phyloP scores from a whole-genome alignment of 2,113 vertebrate genomes.

The Malurus elegans region DNA sequence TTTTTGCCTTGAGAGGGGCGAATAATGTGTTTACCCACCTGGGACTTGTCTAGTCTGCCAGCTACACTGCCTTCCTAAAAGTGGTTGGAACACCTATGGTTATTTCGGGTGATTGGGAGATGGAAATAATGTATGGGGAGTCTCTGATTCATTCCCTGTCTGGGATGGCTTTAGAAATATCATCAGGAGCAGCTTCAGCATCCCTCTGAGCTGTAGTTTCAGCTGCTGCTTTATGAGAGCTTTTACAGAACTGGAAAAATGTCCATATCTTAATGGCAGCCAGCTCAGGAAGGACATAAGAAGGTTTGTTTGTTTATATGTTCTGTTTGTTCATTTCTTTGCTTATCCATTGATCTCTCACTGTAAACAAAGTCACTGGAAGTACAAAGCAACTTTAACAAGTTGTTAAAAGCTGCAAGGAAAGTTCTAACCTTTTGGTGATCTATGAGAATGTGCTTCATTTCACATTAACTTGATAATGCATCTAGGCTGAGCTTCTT shows the following conservation, averaged over 20 bases:
- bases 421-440: neutral
- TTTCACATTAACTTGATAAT: neutral
- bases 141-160: neutral
- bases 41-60: neutral
- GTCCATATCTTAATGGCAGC: neutral
- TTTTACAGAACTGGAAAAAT: neutral
- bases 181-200: neutral
- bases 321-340: neutral
- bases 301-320: neutral
- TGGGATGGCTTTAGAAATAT: neutral
- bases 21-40: neutral
- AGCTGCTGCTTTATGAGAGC: neutral
- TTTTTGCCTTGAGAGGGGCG: fast-evolving
- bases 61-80: fast-evolving
- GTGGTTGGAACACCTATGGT: neutral
- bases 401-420: neutral
- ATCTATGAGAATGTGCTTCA: neutral
- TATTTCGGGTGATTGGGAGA: neutral
- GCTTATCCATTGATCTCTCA: neutral
- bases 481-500: neutral
- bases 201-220: neutral
- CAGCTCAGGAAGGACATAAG: neutral
- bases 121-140: neutral
- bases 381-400: neutral
- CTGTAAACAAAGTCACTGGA: neutral